A percentile compares a stretch with the other conserved stretches of the same genome.
These are phyloP conservation scores for Tachysurus vachellii DNA, from an alignment of 2,113 vertebrate species.

Conservation along the genomic window DNA sequence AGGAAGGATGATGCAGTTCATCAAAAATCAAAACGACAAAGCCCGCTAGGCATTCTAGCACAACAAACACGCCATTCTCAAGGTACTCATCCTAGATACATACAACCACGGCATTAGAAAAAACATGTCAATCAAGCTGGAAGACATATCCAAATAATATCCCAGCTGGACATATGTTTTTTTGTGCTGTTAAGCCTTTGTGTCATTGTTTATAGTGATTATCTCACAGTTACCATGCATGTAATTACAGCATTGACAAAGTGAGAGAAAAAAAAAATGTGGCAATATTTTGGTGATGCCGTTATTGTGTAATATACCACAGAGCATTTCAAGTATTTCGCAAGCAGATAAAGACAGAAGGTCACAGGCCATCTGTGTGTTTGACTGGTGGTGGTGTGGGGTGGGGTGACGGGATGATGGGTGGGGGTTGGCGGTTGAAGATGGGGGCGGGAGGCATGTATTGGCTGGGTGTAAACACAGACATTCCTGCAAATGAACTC, in stretches of 20 bases:
- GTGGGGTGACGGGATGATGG: too few species aligned
- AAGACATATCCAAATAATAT: slow-evolving; percentile 34
- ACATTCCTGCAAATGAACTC: neutral
- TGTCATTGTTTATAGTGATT: slow-evolving; percentile 29
- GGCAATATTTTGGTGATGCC: neutral
- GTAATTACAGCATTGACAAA: slow-evolving; percentile 11
- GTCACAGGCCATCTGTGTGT: neutral
- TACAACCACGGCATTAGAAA: neutral
- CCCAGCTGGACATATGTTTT: slow-evolving; percentile 25
- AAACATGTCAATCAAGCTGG: slow-evolving; percentile 36
- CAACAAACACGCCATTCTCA: slow-evolving; percentile 36
- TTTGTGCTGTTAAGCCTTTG: neutral
- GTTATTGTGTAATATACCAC: slow-evolving; percentile 2
- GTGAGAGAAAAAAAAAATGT: neutral
- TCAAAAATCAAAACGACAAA: slow-evolving; percentile 38
- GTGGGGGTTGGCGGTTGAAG: too few species aligned
- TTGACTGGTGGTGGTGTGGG: too few species aligned
- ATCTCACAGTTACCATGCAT: neutral
- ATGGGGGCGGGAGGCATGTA: neutral
- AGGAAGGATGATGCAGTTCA: slow-evolving; percentile 22
- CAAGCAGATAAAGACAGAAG: neutral
- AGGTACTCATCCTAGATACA: slow-evolving; percentile 33
- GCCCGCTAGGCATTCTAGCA: slow-evolving; percentile 24
- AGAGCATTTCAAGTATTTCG: neutral
- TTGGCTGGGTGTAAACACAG: neutral